Conservation (phyloP, 2,113 vertebrate genomes). For the Oryzias javanicus region DNA sequence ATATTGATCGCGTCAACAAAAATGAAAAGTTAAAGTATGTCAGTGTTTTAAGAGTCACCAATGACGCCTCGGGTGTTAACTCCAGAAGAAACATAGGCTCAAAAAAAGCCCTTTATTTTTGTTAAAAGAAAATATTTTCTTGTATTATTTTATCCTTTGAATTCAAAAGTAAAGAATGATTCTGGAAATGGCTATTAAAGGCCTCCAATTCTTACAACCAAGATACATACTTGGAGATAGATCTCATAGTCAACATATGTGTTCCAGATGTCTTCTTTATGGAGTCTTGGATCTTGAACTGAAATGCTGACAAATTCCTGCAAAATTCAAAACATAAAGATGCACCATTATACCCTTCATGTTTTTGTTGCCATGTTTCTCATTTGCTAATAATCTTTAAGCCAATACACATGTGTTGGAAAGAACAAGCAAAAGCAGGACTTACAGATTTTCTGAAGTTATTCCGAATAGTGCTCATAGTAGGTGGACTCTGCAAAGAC, state of each 20-base stretch:
- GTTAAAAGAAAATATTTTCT: no score
- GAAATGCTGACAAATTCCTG: constrained; percentile 91
- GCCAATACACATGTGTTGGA: no score
- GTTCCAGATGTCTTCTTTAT: constrained; percentile 88
- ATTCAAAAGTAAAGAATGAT: no score
- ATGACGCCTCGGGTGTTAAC: no score
- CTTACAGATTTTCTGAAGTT: constrained; percentile 63
- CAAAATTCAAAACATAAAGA: neutral
- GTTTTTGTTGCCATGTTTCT: neutral
- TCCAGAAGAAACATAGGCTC: no score
- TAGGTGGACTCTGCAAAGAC: constrained; percentile 34
- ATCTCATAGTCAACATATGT: constrained; percentile 91
- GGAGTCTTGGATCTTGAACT: constrained; percentile 84
- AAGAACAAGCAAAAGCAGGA: neutral
- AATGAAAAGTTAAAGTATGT: no score
- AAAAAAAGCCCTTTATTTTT: no score
- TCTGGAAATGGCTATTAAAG: no score
- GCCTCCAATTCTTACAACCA: no score
- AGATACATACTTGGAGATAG: constrained; percentile 83
- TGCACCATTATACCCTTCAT: neutral
- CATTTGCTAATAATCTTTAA: neutral
- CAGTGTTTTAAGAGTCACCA: no score
- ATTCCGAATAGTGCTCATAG: constrained; percentile 63
- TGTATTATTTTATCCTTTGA: no score
- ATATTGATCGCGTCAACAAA: no score